Evolutionary conservation across 2,888 invertebrate species (phyloP).

Genomic region (Orchestes rusci): DNA sequence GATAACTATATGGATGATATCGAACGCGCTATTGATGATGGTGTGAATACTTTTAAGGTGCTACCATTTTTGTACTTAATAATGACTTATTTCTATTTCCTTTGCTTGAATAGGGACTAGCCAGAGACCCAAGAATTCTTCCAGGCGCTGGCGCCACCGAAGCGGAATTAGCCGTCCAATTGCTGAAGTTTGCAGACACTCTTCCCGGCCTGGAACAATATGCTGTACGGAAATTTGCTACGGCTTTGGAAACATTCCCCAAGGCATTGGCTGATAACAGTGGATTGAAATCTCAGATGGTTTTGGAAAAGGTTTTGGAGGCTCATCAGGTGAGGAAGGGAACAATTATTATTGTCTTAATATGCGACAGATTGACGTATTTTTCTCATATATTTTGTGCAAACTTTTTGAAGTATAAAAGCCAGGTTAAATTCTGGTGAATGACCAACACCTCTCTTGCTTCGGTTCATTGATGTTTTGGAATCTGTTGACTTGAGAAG

Average conservation of each 20-base stretch:
- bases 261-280: conserved; percentile 92
- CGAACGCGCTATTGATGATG: conserved; percentile 97
- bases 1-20: conserved; percentile 99
- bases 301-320: conserved; percentile 82
- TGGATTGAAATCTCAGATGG: conserved; percentile 80
- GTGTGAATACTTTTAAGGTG: conserved; percentile 96
- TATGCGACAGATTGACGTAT: no score
- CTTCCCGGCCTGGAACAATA: conserved; percentile 95
- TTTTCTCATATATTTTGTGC: background rate
- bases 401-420: no score
- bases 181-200: conserved; percentile 83
- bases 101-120: conserved; percentile 38
- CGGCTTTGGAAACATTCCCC: conserved; percentile 83
- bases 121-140: conserved; percentile 54
- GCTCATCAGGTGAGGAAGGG: conserved; percentile 92
- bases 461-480: no score
- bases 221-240: conserved; percentile 88
- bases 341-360: conserved; percentile 11
- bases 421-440: no score
- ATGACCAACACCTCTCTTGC: no score
- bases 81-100: background rate
- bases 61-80: background rate
- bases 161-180: conserved; percentile 82
- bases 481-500: no score
- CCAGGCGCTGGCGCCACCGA: conserved; percentile 96